Conservation (phyloP, 2,797 vertebrate genomes). For the Channa striata region DNA sequence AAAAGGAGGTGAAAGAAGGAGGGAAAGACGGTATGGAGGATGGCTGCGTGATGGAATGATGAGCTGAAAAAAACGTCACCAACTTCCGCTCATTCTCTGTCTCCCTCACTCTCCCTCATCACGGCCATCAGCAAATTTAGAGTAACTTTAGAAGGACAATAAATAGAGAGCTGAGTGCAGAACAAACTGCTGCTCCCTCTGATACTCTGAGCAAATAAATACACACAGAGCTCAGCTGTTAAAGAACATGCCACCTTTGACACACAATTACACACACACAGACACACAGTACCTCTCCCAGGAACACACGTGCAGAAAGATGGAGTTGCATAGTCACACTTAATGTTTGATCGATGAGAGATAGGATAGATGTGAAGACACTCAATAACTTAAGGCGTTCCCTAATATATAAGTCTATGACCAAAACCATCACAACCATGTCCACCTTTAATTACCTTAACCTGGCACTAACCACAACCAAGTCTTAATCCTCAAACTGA, state of each 20-base stretch:
- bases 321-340: background rate
- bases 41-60: slow-evolving; percentile 72
- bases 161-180: slow-evolving; percentile 37
- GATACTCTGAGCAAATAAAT: slow-evolving; percentile 46
- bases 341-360: background rate
- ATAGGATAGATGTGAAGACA: background rate
- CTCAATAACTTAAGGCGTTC: no score
- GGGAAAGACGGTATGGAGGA: slow-evolving; percentile 48
- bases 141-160: slow-evolving; percentile 44
- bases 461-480: background rate
- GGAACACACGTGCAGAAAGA: background rate
- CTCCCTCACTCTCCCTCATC: background rate
- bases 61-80: slow-evolving; percentile 55
- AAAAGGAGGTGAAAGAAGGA: slow-evolving; percentile 53
- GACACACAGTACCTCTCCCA: background rate
- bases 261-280: background rate
- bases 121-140: slow-evolving; percentile 14
- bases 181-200: slow-evolving; percentile 34
- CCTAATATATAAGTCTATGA: background rate
- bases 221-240: slow-evolving; percentile 28
- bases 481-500: background rate
- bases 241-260: slow-evolving; percentile 24
- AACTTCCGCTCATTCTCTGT: slow-evolving; percentile 9
- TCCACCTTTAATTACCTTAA: background rate
- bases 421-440: no score